These are phyloP conservation scores for Eira barbara DNA, from an alignment of 2,113 vertebrate genomes.

Conservation along the genomic window DNA sequence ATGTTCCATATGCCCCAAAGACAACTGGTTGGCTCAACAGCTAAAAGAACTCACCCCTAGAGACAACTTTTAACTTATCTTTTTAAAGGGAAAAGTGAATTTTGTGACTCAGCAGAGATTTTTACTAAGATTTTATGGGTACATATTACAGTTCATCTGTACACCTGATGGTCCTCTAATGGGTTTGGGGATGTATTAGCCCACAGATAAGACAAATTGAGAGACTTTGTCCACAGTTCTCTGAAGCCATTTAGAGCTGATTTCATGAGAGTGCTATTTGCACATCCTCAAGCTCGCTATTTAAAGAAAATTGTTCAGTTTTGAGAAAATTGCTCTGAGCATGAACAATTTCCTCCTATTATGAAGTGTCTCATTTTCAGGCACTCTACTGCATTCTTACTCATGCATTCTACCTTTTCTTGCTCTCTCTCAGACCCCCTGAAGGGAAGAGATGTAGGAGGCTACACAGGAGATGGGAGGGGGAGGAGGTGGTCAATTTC, in stretches of 20 bases:
- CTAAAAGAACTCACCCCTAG: conserved; percentile 57
- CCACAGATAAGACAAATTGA: conserved; percentile 45
- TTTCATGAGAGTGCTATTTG: conserved; percentile 68
- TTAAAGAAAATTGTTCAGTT: conserved; percentile 42
- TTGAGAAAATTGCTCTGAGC: conserved; percentile 48
- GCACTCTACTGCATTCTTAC: background rate
- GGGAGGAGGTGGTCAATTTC: background rate
- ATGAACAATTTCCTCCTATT: conserved; percentile 3
- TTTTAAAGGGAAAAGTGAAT: conserved; percentile 44
- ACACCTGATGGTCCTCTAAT: conserved; percentile 18
- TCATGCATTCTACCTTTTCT: background rate
- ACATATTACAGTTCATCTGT: background rate
- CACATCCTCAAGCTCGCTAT: conserved; percentile 19
- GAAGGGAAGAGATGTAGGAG: background rate
- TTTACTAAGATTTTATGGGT: conserved; percentile 32
- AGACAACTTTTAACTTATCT: conserved; percentile 20
- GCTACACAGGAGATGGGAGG: too few relatives aligned
- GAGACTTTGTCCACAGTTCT: conserved; percentile 61
- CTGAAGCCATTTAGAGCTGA: conserved; percentile 51
- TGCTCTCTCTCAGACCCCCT: background rate
- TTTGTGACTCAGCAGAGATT: conserved; percentile 46
- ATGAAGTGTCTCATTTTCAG: conserved; percentile 25
- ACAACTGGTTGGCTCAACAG: conserved; percentile 14
- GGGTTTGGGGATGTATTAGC: conserved; percentile 47
- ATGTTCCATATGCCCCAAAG: background rate